phyloP scores from a whole-genome alignment of 1,140 invertebrate genomes.

The Rhysida immarginata region DNA sequence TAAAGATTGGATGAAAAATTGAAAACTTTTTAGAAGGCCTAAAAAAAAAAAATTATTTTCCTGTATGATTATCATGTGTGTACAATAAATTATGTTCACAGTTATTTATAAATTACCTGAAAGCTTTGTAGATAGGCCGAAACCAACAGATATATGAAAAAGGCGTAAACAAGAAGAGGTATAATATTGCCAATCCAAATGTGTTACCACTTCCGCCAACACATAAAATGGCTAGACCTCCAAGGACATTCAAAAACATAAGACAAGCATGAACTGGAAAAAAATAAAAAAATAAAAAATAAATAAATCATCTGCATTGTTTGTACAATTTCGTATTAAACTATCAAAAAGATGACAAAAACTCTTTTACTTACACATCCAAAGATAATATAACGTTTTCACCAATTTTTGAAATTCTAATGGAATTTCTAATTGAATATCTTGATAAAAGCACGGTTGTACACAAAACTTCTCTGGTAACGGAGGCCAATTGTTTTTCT shows the following conservation, averaged over 20 bases:
- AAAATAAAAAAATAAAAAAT: conserved; percentile 36
- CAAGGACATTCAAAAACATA: conserved; percentile 70
- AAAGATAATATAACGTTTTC: conserved; percentile 83
- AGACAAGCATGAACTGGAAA: conserved; percentile 67
- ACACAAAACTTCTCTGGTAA: conserved; percentile 78
- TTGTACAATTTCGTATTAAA: too few species aligned
- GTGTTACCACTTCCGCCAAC: conserved; percentile 42
- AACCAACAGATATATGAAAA: conserved; percentile 98
- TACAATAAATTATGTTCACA: background rate
- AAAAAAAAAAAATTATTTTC: too few species aligned
- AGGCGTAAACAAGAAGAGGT: conserved; percentile 81
- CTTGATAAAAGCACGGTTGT: conserved; percentile 98
- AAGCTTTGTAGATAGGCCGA: conserved; percentile 68
- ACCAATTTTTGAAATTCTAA: conserved; percentile 93
- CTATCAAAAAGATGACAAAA: too few species aligned
- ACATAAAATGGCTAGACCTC: conserved; percentile 50
- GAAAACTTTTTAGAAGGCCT: too few species aligned
- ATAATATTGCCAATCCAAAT: conserved; percentile 79
- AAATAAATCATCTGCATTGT: too few species aligned
- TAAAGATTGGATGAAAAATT: too few species aligned
- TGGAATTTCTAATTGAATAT: conserved; percentile 98
- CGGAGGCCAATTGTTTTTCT: conserved; percentile 96
- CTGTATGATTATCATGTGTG: too few species aligned
- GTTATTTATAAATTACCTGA: conserved; percentile 41
- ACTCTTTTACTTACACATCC: conserved; percentile 70